A percentile compares a stretch with the other conserved stretches of the same genome.
phyloP scores from a whole-genome alignment of 2,797 vertebrate genomes.

The Cuculus canorus region DNA sequence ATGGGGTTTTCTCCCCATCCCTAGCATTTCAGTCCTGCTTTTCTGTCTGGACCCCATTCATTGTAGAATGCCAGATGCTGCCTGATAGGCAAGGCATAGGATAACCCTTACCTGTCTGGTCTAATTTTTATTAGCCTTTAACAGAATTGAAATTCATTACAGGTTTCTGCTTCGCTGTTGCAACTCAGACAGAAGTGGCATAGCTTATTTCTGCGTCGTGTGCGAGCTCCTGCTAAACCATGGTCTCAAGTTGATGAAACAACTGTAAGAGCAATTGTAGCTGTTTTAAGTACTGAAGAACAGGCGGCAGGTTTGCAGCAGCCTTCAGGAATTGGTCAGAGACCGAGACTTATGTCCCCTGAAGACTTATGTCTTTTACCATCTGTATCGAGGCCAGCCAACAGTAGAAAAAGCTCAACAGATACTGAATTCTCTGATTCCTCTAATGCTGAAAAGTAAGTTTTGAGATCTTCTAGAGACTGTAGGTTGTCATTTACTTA shows the following conservation, averaged over 20 bases:
- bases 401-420: constrained; percentile 68
- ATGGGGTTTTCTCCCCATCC: accelerated
- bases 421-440: constrained; percentile 72
- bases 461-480: neutral
- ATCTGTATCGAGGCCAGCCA: constrained; percentile 74
- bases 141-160: constrained; percentile 44
- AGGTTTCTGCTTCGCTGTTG: constrained; percentile 86
- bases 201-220: constrained; percentile 88
- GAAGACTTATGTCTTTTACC: constrained; percentile 77
- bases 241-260: constrained; percentile 90
- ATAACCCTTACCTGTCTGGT: neutral
- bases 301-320: constrained; percentile 87
- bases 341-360: constrained; percentile 84
- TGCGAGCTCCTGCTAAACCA: constrained; percentile 86
- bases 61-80: neutral
- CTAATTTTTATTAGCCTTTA: neutral
- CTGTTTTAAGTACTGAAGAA: constrained; percentile 88
- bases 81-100: accelerated
- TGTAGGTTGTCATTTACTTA: neutral
- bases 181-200: constrained; percentile 94
- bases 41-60: neutral
- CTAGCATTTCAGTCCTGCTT: accelerated
- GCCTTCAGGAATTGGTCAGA: constrained; percentile 93
- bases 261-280: constrained; percentile 83
- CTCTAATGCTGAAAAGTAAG: constrained; percentile 78